Evolutionary conservation across 2,113 vertebrate species (phyloP).

Genomic region (Nesogale talazaci): DNA sequence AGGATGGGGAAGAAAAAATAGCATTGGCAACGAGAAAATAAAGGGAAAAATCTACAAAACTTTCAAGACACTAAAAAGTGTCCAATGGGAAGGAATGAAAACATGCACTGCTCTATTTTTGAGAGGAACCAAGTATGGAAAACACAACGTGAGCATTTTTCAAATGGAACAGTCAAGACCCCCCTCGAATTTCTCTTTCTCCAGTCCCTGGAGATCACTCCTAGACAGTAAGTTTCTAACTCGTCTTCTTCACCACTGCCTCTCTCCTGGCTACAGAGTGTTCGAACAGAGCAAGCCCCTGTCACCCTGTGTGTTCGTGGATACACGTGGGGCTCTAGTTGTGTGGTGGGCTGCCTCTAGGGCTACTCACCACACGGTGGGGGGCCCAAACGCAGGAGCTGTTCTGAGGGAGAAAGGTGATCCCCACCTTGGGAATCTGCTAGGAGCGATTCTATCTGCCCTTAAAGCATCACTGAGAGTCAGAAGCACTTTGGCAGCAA

Average conservation of each 20-base stretch:
- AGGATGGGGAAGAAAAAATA: not conserved
- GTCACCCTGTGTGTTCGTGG: not conserved
- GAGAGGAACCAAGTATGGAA: not conserved
- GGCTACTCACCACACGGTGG: no score
- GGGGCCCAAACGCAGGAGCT: no score
- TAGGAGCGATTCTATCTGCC: no score
- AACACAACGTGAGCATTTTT: not conserved
- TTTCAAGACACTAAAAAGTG: constrained; percentile 5
- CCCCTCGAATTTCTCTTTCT: constrained; percentile 19
- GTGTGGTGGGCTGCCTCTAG: no score
- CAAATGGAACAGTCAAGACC: not conserved
- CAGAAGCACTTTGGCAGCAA: no score
- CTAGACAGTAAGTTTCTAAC: not conserved
- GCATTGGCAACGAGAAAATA: not conserved
- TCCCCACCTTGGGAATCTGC: no score
- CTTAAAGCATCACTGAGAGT: no score
- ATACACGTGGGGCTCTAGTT: not conserved
- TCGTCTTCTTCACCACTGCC: not conserved
- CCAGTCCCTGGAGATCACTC: not conserved
- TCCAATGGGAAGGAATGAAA: not conserved
- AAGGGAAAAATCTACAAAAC: not conserved
- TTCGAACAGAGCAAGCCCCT: not conserved
- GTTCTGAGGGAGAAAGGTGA: no score
- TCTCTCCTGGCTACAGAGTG: not conserved
- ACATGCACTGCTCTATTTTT: not conserved